Percentiles rank a stretch among this genome's conserved stretches.
These are phyloP conservation scores for Morphnarchus princeps DNA, from an alignment of 2,113 vertebrate species.

Conservation along the genomic window DNA sequence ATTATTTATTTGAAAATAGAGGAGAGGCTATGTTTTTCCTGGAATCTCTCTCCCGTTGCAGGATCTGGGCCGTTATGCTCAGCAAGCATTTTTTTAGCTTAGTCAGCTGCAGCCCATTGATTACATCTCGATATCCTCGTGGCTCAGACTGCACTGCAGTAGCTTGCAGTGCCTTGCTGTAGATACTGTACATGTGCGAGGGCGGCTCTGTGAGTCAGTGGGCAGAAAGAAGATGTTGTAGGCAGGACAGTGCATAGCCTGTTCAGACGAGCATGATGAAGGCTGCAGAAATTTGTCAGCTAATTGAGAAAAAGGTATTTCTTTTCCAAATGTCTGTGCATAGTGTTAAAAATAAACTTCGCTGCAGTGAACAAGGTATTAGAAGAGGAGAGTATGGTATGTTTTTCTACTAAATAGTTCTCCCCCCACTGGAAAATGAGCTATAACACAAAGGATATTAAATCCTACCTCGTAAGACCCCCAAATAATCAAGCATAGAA, in stretches of 20 bases:
- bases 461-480: background rate
- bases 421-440: background rate
- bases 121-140: constrained; percentile 10
- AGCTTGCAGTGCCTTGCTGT: constrained; percentile 43
- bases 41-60: background rate
- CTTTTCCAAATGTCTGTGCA: background rate
- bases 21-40: background rate
- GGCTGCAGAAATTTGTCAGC: constrained; percentile 1
- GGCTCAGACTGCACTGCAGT: constrained; percentile 67
- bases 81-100: constrained; percentile 43
- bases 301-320: background rate
- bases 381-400: background rate
- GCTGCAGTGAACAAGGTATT: background rate
- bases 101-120: constrained; percentile 67
- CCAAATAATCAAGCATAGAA: background rate
- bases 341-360: constrained; percentile 3
- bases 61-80: background rate
- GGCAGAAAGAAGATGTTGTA: background rate
- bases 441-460: background rate
- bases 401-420: background rate
- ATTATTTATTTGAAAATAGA: background rate
- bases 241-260: background rate
- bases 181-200: background rate
- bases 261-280: background rate
- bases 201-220: background rate